Conservation (phyloP, 2,888 invertebrate genomes). For the Pyrrhia umbra region DNA sequence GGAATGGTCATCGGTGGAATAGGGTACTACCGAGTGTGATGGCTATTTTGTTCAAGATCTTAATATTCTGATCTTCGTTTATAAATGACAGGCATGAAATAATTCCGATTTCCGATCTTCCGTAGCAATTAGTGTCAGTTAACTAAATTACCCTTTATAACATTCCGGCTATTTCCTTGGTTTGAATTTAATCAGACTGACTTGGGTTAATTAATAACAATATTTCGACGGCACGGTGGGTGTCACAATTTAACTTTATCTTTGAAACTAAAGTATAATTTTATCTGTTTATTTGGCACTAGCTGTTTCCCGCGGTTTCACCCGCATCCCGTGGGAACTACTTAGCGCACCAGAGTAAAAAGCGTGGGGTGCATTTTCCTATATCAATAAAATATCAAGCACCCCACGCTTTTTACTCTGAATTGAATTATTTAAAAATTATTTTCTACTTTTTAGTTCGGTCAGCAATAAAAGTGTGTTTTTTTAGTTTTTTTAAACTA, state of each 20-base stretch:
- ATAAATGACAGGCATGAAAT: conserved; percentile 43
- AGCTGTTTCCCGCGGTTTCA: too few relatives aligned
- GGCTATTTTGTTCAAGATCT: conserved; percentile 21
- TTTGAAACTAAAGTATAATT: conserved; percentile 12
- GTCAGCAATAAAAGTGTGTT: too few relatives aligned
- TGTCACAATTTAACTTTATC: conserved; percentile 35
- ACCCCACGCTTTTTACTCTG: too few relatives aligned
- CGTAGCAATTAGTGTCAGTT: conserved; percentile 55
- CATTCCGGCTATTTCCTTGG: conserved; percentile 30
- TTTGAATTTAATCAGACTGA: conserved; percentile 45
- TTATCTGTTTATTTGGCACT: conserved; percentile 6
- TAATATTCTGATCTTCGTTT: conserved; percentile 30
- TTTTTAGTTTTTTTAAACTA: too few relatives aligned
- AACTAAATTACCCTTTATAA: conserved; percentile 52
- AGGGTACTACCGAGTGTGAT: neutral
- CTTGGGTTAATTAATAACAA: conserved; percentile 50
- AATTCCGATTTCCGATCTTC: conserved; percentile 46
- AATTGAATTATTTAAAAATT: too few relatives aligned
- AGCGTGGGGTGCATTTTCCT: too few relatives aligned
- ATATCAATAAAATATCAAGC: too few relatives aligned
- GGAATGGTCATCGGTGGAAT: too few relatives aligned
- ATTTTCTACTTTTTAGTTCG: too few relatives aligned
- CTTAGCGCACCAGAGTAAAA: too few relatives aligned
- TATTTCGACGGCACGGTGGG: conserved; percentile 33
- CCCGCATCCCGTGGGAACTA: too few relatives aligned